These are phyloP conservation scores for Pteropus alecto DNA, from an alignment of 2,113 vertebrate species.

Conservation along the genomic window DNA sequence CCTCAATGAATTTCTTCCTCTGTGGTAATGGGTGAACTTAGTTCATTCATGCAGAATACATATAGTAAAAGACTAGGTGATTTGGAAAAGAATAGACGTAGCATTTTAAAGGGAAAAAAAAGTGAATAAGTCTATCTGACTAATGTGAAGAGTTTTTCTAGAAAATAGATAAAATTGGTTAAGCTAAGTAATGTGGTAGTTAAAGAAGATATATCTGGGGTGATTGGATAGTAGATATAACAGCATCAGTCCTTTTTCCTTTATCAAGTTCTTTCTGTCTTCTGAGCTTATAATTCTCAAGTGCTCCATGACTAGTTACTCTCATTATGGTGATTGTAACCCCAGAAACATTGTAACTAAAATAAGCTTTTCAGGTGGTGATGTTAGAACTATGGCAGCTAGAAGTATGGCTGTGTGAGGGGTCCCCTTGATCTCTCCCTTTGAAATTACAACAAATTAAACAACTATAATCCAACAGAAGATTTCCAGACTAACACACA, in stretches of 20 bases:
- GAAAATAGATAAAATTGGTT: neutral
- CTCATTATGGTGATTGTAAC: neutral
- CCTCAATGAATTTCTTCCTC: neutral
- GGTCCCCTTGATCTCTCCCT: too few species aligned
- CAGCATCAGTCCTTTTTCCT: neutral
- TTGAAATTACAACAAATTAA: too few species aligned
- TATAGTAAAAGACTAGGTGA: neutral
- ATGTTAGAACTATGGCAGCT: too few species aligned
- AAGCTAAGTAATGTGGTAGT: neutral
- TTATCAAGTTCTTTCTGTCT: neutral
- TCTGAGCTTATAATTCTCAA: neutral
- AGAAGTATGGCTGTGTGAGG: too few species aligned
- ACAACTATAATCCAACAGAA: too few species aligned
- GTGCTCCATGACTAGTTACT: too few species aligned
- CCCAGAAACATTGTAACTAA: neutral
- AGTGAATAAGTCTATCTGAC: neutral
- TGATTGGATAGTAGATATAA: neutral
- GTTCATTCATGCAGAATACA: neutral
- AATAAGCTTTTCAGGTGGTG: neutral
- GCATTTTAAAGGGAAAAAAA: neutral
- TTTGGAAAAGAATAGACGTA: neutral
- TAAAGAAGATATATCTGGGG: neutral
- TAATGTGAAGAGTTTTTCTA: neutral
- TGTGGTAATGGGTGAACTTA: too few species aligned
- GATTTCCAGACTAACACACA: too few species aligned